Percentiles rank a stretch among this genome's conserved stretches.
Evolutionary conservation across 2,113 vertebrate species (phyloP).

Genomic region (Cavia aperea): DNA sequence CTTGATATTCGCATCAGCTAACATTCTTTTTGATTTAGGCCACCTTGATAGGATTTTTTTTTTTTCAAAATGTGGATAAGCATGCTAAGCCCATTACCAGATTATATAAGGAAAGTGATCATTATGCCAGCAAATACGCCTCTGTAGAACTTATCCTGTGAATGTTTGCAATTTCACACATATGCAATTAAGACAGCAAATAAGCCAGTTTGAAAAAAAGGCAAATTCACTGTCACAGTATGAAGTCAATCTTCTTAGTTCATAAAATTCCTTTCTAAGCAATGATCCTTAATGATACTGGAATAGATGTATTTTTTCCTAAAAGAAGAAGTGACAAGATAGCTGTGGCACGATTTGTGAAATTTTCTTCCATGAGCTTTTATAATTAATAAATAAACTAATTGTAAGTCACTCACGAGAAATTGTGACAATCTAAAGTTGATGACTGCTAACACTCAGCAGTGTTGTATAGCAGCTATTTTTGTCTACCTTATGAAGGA

Average conservation of each 20-base stretch:
- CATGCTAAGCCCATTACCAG: slow-evolving; percentile 32
- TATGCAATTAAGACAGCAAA: slow-evolving; percentile 49
- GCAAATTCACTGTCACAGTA: slow-evolving; percentile 37
- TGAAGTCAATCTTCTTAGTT: slow-evolving; percentile 46
- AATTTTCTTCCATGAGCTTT: slow-evolving; percentile 33
- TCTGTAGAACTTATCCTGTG: slow-evolving; percentile 18
- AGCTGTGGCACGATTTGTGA: slow-evolving; percentile 39
- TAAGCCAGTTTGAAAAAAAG: slow-evolving; percentile 49
- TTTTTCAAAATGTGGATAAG: slow-evolving; percentile 41
- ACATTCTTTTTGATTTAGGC: slow-evolving; percentile 51
- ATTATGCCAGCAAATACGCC: slow-evolving; percentile 23
- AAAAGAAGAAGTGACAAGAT: slow-evolving; percentile 12
- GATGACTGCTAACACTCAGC: neutral
- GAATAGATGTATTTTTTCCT: neutral
- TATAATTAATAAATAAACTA: slow-evolving; percentile 38
- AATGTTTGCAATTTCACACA: slow-evolving; percentile 55
- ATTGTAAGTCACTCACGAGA: slow-evolving; percentile 39
- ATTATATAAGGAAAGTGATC: slow-evolving; percentile 51
- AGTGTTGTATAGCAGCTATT: slow-evolving; percentile 23
- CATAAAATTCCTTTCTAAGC: slow-evolving; percentile 46
- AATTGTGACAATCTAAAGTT: slow-evolving; percentile 19
- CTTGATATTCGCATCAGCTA: slow-evolving; percentile 50
- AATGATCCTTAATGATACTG: slow-evolving; percentile 18
- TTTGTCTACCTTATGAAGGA: slow-evolving; percentile 39
- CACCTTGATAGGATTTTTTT: neutral